Base-by-base conservation (phyloP, 2,113 vertebrate genomes). In the Nematolebias whitei region DNA sequence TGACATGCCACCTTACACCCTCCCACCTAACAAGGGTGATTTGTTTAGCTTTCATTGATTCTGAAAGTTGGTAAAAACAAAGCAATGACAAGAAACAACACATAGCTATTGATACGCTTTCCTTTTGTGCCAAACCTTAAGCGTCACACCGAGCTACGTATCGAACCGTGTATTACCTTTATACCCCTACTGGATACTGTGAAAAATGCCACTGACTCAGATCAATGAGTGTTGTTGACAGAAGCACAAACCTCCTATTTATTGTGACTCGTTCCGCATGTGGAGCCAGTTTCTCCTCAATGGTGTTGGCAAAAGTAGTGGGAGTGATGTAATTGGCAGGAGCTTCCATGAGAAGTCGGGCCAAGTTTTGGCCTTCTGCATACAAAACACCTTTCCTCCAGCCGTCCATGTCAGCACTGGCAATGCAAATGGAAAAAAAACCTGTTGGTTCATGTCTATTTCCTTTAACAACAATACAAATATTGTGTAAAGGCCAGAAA, bases 261-360 rank as follows among this genome's bases (percentile, higher is more conserved):
- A 98, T 83, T 14, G 89, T 90, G 22, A 98, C 94, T 24, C 87
- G 91, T 74, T 88, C 85, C 20, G 85, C 83, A 15, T 94, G 90
- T 13, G 76, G 77, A 49, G 52, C 90, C 2, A 98, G 87, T 63
- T 93, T 93, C 87, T 96, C 91, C 80, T 96, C 94, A 63, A 99
- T 93, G 2, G 89, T 88, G 75, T 92, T 88, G 0, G 96, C 95
- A 74, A 99, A 99, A 57, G 83, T 90, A 47, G 90, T 92, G 5
- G 98, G 98, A 6, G 98, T 99, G 63, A 98, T 87, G 51, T 95
- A 87, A 72, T 98, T 99, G 79, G 96, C 96, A 23, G 98, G 98
- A 15, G 93, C 92, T 82, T 99, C 97, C 98, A 99, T 99, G 53
- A 99, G 84, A 5, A 92, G 90, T 15, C 98, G 92, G 18, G 97